phyloP scores from a whole-genome alignment of 2,888 invertebrate genomes.

The Dione vanillae region DNA sequence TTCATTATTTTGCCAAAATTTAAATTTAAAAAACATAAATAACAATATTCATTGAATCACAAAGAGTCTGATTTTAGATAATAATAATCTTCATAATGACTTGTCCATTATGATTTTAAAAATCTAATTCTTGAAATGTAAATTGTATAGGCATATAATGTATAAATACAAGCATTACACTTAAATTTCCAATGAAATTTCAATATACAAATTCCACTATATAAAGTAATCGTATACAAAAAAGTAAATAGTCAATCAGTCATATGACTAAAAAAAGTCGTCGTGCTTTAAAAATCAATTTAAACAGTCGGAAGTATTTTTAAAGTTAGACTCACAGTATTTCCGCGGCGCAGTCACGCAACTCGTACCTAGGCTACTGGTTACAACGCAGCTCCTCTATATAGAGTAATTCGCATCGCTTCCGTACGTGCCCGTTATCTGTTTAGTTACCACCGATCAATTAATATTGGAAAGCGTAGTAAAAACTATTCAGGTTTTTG shows the following conservation, averaged over 20 bases:
- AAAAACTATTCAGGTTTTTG: slow-evolving; percentile 45
- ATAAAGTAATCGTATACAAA: too few species aligned
- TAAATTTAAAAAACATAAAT: too few species aligned
- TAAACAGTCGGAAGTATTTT: slow-evolving; percentile 43
- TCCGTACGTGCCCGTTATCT: slow-evolving; percentile 63
- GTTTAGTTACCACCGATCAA: slow-evolving; percentile 47
- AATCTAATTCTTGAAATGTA: too few species aligned
- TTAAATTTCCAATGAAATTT: too few species aligned
- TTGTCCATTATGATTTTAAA: too few species aligned
- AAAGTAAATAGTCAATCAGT: too few species aligned
- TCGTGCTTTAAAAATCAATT: slow-evolving; percentile 32
- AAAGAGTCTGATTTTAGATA: too few species aligned
- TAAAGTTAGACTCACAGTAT: slow-evolving; percentile 33
- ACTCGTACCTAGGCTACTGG: slow-evolving; percentile 12
- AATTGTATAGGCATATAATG: too few species aligned
- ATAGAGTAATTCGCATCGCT: slow-evolving; percentile 52
- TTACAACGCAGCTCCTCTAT: slow-evolving; percentile 35
- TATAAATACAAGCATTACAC: background rate
- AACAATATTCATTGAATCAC: too few species aligned
- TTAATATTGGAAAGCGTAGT: slow-evolving; percentile 51
- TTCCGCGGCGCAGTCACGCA: slow-evolving; percentile 49
- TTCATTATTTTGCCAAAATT: too few species aligned
- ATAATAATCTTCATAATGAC: too few species aligned
- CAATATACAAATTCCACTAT: too few species aligned
- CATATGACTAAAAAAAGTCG: background rate